Evolutionary conservation across 2,888 invertebrate genomes (phyloP), one percentile per base, ranked within the genome.

Genomic region (Yponomeuta evonymella): DNA sequence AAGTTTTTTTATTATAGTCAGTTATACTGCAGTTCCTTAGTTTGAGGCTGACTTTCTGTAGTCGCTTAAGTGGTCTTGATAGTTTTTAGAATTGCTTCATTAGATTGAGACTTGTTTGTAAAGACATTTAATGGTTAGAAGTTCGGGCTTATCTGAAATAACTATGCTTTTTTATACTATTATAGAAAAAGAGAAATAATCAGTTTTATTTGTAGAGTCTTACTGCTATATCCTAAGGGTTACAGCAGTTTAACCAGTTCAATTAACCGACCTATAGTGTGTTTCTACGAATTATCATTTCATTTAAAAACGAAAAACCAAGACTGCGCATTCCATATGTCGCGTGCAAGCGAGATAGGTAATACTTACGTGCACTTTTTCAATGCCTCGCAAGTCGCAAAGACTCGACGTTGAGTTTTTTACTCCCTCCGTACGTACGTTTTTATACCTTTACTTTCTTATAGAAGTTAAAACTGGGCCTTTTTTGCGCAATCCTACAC

Each of bases 1-100:
- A 88, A 90, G 84, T 90, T 91, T 91, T 91, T 92, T 92, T 92
- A 92, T 90, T 91, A 90, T 90, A 89, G 82, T 84, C 85, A 79
- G 85, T 86, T 89, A 85, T 88, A 88, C 85, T 85, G 85, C 86
- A 83, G 88, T 89, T 87, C 87, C 85, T 86, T 85, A 84, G 85
- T 88, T 87, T 83, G 86, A 87, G 82, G 78, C 83, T 82, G 76
- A 81, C 78, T 75, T 78, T 77, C 73, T 73, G 75, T 74, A 75
- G 72, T 71, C 72, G 76, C 74, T 73, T 73, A 74, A 82, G 74
- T 74, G 74, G 76, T 84, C 85, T 90, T 90, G 90, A 83, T 89
- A 82, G 82, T 88, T 86, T 75, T 69, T 70, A 68, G 65, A 58
- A 58, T 15, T 15, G 12, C 51, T 58, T 58, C 15, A 48, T 62